Percentiles rank a stretch among this genome's conserved stretches.
Evolutionary conservation across 2,113 vertebrate species (phyloP).

Genomic region (Percopsis transmontana): DNA sequence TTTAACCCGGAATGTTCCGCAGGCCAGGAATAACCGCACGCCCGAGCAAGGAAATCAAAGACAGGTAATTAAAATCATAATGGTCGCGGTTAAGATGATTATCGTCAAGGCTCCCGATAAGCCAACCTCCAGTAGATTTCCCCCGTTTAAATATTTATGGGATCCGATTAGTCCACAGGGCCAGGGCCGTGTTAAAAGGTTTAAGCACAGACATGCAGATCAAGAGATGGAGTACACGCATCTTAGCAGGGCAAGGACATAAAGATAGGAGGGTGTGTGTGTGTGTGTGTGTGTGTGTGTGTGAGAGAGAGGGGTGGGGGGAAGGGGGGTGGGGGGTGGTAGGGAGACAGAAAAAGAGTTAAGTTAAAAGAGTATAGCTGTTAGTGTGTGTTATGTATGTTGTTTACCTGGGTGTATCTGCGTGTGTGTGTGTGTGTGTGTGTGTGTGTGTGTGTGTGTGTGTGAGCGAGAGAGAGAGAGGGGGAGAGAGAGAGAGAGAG

Average conservation of each 20-base stretch:
- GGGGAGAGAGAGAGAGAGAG: no score
- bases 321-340: neutral
- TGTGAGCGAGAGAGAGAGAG: no score
- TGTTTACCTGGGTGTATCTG: neutral
- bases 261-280: conserved; percentile 35
- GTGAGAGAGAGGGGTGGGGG: conserved; percentile 3
- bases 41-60: conserved; percentile 71
- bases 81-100: conserved; percentile 77
- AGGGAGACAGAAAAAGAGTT: no score
- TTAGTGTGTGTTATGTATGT: no score
- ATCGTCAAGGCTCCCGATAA: conserved; percentile 68
- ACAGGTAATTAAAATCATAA: conserved; percentile 77
- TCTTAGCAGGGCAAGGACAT: conserved; percentile 53
- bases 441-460: no score
- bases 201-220: conserved; percentile 70
- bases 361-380: neutral
- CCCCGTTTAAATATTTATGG: conserved; percentile 73
- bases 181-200: conserved; percentile 64
- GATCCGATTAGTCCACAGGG: conserved; percentile 66
- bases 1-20: conserved; percentile 58
- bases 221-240: conserved; percentile 67
- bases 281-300: conserved; percentile 20
- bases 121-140: conserved; percentile 71
- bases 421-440: conserved; percentile 16
- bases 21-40: conserved; percentile 62